phyloP scores from a whole-genome alignment of 2,888 invertebrate species.

The Euplexia lucipara region DNA sequence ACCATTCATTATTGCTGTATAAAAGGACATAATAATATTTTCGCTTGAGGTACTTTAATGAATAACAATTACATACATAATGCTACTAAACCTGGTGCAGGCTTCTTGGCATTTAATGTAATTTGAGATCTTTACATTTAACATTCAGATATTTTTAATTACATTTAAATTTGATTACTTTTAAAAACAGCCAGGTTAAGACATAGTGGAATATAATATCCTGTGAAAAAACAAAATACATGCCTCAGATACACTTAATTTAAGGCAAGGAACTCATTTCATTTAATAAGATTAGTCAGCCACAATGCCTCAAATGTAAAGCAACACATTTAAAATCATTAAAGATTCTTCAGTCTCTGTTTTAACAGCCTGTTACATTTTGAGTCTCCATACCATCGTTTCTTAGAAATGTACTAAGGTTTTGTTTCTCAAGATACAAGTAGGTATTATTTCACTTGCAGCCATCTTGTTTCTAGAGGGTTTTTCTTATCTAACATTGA shows the following conservation, averaged over 20 bases:
- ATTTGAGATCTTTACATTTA: conserved; percentile 48
- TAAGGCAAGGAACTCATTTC: conserved; percentile 37
- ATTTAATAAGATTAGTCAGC: conserved; percentile 9
- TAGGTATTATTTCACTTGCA: conserved; percentile 20
- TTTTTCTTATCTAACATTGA: conserved; percentile 41
- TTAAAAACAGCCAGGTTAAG: conserved; percentile 30
- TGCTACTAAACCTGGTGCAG: conserved; percentile 20
- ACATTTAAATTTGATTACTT: conserved; percentile 38
- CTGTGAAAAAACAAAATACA: conserved; percentile 21
- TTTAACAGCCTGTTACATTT: conserved; percentile 39
- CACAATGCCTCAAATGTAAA: conserved; percentile 27
- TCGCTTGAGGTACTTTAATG: conserved; percentile 20
- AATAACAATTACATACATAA: conserved; percentile 29
- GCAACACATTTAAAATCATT: conserved; percentile 38
- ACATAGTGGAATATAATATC: conserved; percentile 17
- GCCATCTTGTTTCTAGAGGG: conserved; percentile 2
- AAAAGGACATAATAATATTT: conserved; percentile 20
- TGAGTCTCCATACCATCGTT: conserved; percentile 19
- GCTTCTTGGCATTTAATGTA: conserved; percentile 23
- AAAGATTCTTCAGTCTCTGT: conserved; percentile 50
- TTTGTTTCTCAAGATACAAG: conserved; percentile 12
- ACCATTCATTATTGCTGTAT: conserved; percentile 12
- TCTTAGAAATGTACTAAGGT: conserved; percentile 22
- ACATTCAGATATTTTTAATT: conserved; percentile 47
- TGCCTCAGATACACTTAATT: conserved; percentile 26